Percentiles rank a stretch among this genome's conserved stretches.
Evolutionary conservation across 2,113 vertebrate species (phyloP).

Genomic region (Aviceda subcristata): DNA sequence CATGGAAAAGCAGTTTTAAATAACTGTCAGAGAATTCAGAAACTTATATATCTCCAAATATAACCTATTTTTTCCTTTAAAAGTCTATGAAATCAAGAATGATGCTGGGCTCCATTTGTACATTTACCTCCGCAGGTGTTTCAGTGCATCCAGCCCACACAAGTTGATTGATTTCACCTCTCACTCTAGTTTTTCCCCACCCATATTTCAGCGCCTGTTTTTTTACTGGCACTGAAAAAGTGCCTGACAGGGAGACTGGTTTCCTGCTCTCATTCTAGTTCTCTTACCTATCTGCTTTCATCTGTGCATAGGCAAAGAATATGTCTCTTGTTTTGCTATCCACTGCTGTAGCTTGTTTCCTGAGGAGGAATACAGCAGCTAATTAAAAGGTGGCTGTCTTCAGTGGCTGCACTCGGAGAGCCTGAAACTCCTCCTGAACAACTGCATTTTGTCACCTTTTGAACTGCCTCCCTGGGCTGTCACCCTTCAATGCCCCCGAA

Average conservation of each 20-base stretch:
- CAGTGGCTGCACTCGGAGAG: not conserved
- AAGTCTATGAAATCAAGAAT: not conserved
- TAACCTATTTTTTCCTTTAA: not conserved
- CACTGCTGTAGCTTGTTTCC: not conserved
- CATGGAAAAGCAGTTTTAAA: not conserved
- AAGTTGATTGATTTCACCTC: not conserved
- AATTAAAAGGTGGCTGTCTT: not conserved
- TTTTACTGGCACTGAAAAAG: not conserved
- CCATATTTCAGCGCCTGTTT: not conserved
- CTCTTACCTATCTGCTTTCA: not conserved
- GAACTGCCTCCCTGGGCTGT: not conserved
- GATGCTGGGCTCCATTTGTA: not conserved
- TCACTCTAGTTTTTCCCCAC: not conserved
- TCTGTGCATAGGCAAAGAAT: not conserved
- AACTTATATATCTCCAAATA: not conserved
- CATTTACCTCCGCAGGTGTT: not conserved
- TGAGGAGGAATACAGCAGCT: not conserved
- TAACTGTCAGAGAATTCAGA: not conserved
- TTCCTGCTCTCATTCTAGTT: not conserved
- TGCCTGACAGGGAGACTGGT: not conserved
- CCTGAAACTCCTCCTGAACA: not conserved
- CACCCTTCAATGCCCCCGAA: not conserved
- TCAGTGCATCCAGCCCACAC: not conserved
- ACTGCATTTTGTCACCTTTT: not conserved
- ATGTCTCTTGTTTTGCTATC: not conserved